phyloP scores from a whole-genome alignment of 2,113 vertebrate genomes.

The Halichoeres trimaculatus region DNA sequence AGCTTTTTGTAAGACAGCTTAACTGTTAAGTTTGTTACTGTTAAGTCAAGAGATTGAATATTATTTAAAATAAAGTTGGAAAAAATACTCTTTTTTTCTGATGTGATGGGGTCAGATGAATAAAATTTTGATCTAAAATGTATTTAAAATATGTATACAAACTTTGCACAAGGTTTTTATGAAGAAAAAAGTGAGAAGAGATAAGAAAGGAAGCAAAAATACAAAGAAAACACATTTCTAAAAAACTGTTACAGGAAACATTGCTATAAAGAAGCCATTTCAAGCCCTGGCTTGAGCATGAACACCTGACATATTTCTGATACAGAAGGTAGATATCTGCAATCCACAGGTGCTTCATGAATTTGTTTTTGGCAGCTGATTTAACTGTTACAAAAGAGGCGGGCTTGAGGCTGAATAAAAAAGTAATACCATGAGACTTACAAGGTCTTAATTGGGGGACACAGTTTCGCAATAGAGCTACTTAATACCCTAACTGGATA shows the following conservation, averaged over 20 bases:
- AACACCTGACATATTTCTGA: neutral
- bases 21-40: neutral
- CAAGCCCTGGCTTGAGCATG: neutral
- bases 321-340: no score
- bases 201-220: neutral
- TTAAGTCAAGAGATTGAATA: neutral
- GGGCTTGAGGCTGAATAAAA: neutral
- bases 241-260: neutral
- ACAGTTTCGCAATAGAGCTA: constrained; percentile 20
- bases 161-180: neutral
- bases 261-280: neutral
- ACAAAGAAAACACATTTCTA: neutral
- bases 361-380: neutral
- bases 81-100: neutral
- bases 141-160: neutral
- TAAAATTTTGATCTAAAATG: neutral
- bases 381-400: neutral
- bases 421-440: neutral
- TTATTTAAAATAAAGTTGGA: constrained; percentile 45
- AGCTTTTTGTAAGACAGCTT: constrained; percentile 13
- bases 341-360: no score
- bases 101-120: neutral
- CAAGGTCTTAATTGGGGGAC: neutral
- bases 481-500: constrained; percentile 18
- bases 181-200: neutral